Conservation (phyloP, 2,888 invertebrate species). For the Galerucella calmariensis region DNA sequence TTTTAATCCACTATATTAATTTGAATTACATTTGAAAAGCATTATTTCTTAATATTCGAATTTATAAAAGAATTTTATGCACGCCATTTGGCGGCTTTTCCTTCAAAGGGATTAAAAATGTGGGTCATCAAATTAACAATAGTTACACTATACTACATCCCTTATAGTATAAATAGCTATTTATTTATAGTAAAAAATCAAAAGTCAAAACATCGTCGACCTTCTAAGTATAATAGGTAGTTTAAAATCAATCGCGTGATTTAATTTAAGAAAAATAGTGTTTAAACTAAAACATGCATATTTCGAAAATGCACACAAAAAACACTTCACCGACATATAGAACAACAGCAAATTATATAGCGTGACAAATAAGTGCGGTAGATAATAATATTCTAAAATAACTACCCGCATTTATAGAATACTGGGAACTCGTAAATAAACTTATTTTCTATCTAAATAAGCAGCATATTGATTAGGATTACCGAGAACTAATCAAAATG, state of each 20-base stretch:
- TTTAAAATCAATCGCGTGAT: not conserved
- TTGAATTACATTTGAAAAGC: no score
- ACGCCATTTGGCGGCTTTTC: no score
- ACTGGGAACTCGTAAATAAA: constrained; percentile 43
- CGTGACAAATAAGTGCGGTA: constrained; percentile 24
- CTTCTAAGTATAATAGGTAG: no score
- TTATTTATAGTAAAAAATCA: no score
- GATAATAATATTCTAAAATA: constrained; percentile 46
- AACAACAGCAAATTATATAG: not conserved
- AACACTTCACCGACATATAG: not conserved
- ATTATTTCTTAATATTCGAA: no score
- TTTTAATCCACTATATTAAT: no score
- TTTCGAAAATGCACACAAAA: not conserved
- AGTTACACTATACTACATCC: no score
- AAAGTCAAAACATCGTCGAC: no score
- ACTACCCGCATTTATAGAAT: constrained; percentile 46
- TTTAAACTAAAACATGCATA: not conserved
- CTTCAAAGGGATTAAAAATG: no score
- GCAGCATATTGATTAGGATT: constrained; percentile 44
- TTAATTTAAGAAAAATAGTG: not conserved
- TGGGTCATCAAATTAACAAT: no score
- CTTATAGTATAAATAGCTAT: no score
- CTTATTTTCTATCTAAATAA: constrained; percentile 42
- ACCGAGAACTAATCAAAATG: constrained; percentile 44
- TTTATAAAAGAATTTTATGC: no score